Evolutionary conservation across 1,140 invertebrate species (phyloP).

Genomic region (Lepidurus couesii): DNA sequence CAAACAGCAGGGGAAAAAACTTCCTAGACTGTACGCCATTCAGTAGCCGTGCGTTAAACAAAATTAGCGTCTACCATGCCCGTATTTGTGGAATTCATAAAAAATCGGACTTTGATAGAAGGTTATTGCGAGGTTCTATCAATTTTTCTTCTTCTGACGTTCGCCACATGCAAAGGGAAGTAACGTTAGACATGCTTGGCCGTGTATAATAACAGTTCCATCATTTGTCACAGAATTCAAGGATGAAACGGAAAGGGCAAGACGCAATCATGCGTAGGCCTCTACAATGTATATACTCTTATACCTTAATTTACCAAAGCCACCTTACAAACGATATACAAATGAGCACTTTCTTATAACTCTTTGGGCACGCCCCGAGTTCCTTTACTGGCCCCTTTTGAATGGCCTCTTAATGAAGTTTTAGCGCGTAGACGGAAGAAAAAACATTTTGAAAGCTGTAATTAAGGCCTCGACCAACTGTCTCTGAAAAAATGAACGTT

Average conservation of each 20-base stretch:
- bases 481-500: not conserved
- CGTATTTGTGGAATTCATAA: not conserved
- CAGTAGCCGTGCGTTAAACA: not conserved
- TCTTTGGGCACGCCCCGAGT: not conserved
- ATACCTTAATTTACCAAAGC: not conserved
- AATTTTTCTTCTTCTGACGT: not conserved
- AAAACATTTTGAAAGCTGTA: not conserved
- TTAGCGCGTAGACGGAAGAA: not conserved
- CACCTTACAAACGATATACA: not conserved
- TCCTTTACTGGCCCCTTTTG: not conserved
- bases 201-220: not conserved
- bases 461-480: not conserved
- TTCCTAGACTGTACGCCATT: not conserved
- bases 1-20: not conserved
- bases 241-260: not conserved
- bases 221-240: not conserved
- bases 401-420: slow-evolving; percentile 16
- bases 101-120: slow-evolving; percentile 5
- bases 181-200: not conserved
- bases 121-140: not conserved
- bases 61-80: not conserved
- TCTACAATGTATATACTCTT: not conserved
- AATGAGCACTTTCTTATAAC: not conserved
- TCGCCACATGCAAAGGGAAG: not conserved
- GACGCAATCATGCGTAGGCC: not conserved